Conservation (phyloP, 2,888 invertebrate species). For the Osmoderma eremita region DNA sequence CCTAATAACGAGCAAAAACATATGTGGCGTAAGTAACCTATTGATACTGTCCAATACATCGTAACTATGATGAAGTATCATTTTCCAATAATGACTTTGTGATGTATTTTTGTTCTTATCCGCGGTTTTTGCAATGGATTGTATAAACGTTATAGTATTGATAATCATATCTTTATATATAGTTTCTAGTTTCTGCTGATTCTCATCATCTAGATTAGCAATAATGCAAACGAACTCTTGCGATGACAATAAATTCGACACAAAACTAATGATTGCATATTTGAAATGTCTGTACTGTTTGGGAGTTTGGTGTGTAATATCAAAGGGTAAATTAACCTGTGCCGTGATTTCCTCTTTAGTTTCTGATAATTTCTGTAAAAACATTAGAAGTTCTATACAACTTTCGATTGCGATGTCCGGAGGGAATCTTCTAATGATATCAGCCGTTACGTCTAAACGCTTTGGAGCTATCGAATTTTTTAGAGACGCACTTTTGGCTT, state of each 20-base stretch:
- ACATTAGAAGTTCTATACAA: slow-evolving; percentile 74
- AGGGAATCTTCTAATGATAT: slow-evolving; percentile 74
- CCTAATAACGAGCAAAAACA: slow-evolving; percentile 82
- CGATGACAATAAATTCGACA: slow-evolving; percentile 75
- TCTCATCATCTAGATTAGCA: slow-evolving; percentile 65
- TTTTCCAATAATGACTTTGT: slow-evolving; percentile 82
- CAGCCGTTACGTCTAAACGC: slow-evolving; percentile 74
- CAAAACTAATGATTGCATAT: slow-evolving; percentile 79
- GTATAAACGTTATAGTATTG: slow-evolving; percentile 74
- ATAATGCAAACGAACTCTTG: slow-evolving; percentile 75
- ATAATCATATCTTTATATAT: slow-evolving; percentile 77
- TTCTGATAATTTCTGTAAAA: slow-evolving; percentile 74
- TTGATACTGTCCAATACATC: slow-evolving; percentile 85
- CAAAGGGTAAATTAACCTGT: slow-evolving; percentile 66
- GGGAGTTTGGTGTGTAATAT: slow-evolving; percentile 72
- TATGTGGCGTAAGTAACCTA: slow-evolving; percentile 78
- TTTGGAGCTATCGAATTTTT: slow-evolving; percentile 60
- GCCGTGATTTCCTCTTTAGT: slow-evolving; percentile 68
- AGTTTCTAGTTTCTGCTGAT: slow-evolving; percentile 67
- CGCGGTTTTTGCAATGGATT: slow-evolving; percentile 71
- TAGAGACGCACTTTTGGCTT: slow-evolving; percentile 55
- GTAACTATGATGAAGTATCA: slow-evolving; percentile 80
- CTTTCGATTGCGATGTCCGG: slow-evolving; percentile 72
- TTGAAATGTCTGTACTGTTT: slow-evolving; percentile 87
- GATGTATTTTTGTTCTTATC: slow-evolving; percentile 70